Percentiles rank a stretch among this genome's conserved stretches.
Evolutionary conservation across 2,888 invertebrate species (phyloP).

Genomic region (Nezara viridula): DNA sequence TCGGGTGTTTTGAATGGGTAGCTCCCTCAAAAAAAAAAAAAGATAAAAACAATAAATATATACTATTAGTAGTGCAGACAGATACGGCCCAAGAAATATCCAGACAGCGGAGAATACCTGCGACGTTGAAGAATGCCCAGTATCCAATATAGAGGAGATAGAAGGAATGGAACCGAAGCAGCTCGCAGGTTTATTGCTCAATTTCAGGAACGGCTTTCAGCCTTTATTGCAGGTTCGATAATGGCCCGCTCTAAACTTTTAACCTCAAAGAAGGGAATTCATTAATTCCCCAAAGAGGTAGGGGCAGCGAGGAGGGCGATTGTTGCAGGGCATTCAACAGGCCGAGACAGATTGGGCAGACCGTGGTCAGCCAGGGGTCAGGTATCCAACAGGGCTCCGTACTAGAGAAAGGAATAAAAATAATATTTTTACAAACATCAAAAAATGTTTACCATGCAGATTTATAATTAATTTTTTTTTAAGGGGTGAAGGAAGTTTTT

Average conservation of each 20-base stretch:
- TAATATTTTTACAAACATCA: no score
- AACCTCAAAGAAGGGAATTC: slow-evolving; percentile 33
- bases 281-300: not conserved
- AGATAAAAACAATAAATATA: no score
- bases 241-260: slow-evolving; percentile 23
- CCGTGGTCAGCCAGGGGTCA: not conserved
- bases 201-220: not conserved
- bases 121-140: not conserved
- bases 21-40: not conserved
- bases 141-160: slow-evolving; percentile 13
- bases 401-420: not conserved
- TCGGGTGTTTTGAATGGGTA: no score
- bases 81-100: not conserved
- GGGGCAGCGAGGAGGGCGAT: not conserved
- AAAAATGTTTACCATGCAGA: no score
- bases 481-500: no score
- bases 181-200: slow-evolving; percentile 3
- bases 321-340: slow-evolving; percentile 20
- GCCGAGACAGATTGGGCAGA: not conserved
- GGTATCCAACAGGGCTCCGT: not conserved
- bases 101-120: not conserved
- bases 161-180: not conserved
- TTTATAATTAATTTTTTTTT: no score
- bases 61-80: not conserved
- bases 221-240: slow-evolving; percentile 8